Percentiles rank a stretch among this genome's conserved stretches.
Evolutionary conservation across 2,797 vertebrate species (phyloP).

Genomic region (Coregonus sp.): DNA sequence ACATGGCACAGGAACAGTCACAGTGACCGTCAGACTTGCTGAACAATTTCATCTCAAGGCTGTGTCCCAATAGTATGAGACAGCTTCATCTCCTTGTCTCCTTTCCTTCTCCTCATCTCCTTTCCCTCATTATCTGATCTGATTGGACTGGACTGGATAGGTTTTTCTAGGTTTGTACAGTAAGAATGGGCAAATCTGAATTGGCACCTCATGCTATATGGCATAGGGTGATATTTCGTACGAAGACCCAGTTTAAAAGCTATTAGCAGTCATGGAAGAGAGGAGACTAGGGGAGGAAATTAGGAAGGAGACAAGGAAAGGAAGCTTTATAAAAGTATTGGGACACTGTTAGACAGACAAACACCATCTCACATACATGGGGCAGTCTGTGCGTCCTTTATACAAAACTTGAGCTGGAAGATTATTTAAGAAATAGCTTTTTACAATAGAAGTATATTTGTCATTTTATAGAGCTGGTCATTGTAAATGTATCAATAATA

Average conservation of each 20-base stretch:
- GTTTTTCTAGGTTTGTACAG: background rate
- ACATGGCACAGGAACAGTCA: conserved; percentile 38
- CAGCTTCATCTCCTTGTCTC: background rate
- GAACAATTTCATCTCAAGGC: background rate
- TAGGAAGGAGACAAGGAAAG: conserved; percentile 22
- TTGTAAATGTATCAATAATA: conserved; percentile 74
- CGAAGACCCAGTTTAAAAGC: background rate
- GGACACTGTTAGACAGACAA: conserved; percentile 25
- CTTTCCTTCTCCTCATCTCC: background rate
- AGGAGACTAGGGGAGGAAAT: background rate
- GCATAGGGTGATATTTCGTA: too few relatives aligned
- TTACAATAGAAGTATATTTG: conserved; percentile 87
- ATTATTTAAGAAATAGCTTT: conserved; percentile 85
- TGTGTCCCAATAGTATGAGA: background rate
- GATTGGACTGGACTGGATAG: background rate
- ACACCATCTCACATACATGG: conserved; percentile 5
- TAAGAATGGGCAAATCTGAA: background rate
- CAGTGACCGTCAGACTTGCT: conserved; percentile 26
- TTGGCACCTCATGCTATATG: background rate
- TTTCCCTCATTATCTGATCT: background rate
- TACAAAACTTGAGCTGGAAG: conserved; percentile 75
- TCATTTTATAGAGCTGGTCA: conserved; percentile 90
- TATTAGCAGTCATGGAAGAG: background rate
- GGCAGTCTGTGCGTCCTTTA: conserved; percentile 44
- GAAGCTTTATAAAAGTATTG: conserved; percentile 34